Evolutionary conservation across 2,888 invertebrate species (phyloP).

Genomic region (Eupithecia exiguata): DNA sequence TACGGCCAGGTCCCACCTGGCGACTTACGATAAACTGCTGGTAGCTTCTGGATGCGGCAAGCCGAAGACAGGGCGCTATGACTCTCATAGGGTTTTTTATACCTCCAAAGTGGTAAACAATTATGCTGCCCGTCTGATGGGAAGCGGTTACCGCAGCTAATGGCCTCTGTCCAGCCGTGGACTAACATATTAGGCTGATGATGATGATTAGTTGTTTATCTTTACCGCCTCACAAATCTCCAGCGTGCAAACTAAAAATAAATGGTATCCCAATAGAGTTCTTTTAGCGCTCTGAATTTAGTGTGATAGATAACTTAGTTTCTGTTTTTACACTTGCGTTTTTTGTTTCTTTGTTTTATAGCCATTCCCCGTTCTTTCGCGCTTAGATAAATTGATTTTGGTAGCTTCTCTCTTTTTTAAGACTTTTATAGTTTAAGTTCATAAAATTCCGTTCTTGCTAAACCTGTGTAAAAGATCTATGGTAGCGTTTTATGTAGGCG

Average conservation of each 20-base stretch:
- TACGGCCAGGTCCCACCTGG: too few relatives aligned
- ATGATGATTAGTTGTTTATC: slow-evolving; percentile 28
- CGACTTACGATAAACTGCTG: too few relatives aligned
- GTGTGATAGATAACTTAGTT: slow-evolving; percentile 59
- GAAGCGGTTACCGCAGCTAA: too few relatives aligned
- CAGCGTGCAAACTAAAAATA: slow-evolving; percentile 55
- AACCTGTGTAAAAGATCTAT: slow-evolving; percentile 11
- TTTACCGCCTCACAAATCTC: slow-evolving; percentile 50
- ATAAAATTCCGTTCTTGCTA: not conserved
- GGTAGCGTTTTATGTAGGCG: slow-evolving; percentile 37
- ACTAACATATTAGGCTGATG: too few relatives aligned
- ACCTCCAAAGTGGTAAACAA: too few relatives aligned
- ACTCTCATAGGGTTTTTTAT: too few relatives aligned
- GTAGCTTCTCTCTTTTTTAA: not conserved
- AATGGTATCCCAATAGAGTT: slow-evolving; percentile 54
- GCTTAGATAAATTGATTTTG: slow-evolving; percentile 4
- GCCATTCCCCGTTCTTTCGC: not conserved
- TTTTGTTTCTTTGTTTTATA: slow-evolving; percentile 3
- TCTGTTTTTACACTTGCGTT: slow-evolving; percentile 47
- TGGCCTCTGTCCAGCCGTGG: too few relatives aligned
- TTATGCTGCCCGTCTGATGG: too few relatives aligned
- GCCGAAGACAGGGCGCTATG: too few relatives aligned
- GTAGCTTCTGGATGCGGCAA: too few relatives aligned
- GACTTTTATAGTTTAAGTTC: not conserved
- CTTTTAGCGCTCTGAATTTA: slow-evolving; percentile 57